A percentile compares a stretch with the other conserved stretches of the same genome.
These are phyloP conservation scores for Bos taurus DNA, from an alignment of 2,113 vertebrate genomes.

Conservation along the genomic window DNA sequence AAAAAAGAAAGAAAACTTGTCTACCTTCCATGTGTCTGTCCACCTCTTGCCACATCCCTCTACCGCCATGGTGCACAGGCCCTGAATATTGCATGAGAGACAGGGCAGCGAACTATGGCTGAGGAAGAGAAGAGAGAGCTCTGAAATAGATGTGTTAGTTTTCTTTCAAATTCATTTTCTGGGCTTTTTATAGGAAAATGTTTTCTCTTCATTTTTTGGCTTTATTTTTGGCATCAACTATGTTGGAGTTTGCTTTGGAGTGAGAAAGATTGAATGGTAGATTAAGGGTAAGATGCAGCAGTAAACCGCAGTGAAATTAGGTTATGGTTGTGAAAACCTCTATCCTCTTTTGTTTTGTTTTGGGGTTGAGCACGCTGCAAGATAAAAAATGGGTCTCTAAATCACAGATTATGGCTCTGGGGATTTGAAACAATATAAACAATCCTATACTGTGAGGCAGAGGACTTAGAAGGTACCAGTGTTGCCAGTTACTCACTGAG, in stretches of 20 bases:
- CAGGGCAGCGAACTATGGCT: background rate
- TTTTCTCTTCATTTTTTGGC: background rate
- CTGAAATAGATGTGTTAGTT: background rate
- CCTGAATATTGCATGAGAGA: background rate
- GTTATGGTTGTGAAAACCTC: background rate
- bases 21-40: background rate
- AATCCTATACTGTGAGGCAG: background rate
- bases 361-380: background rate
- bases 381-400: background rate
- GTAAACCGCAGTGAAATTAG: background rate
- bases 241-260: background rate
- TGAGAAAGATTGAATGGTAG: background rate
- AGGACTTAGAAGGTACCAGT: background rate
- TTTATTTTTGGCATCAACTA: background rate
- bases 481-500: background rate
- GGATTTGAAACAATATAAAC: background rate
- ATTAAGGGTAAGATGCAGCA: background rate
- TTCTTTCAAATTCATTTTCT: background rate
- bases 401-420: background rate
- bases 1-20: background rate
- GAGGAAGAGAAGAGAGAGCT: conserved; percentile 1
- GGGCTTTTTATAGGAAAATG: background rate
- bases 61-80: too few species aligned
- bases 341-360: background rate
- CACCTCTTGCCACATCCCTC: background rate